These are phyloP conservation scores for Malurus elegans DNA, from an alignment of 2,113 vertebrate genomes.

Conservation along the genomic window DNA sequence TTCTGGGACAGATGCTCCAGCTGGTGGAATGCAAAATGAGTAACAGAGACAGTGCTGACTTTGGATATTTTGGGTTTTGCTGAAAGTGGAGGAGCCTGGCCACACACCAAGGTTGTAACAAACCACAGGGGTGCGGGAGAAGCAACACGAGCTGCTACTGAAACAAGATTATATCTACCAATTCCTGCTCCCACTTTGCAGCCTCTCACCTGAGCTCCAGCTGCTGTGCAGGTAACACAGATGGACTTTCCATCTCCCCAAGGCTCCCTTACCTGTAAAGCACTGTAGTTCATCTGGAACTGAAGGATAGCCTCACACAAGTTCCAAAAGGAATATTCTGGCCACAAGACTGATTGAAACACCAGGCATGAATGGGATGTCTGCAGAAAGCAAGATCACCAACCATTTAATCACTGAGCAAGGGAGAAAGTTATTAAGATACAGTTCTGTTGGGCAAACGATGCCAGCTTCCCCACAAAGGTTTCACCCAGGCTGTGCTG, in stretches of 20 bases:
- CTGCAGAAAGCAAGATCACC: conserved; percentile 70
- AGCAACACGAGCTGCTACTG: neutral
- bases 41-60: neutral
- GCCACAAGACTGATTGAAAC: conserved; percentile 95
- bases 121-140: neutral
- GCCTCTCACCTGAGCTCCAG: neutral
- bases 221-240: neutral
- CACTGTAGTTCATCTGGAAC: conserved; percentile 87
- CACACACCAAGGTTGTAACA: neutral
- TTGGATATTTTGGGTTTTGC: neutral
- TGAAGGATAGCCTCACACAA: conserved; percentile 94
- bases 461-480: neutral
- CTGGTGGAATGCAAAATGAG: neutral
- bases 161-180: neutral
- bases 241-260: neutral
- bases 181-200: neutral
- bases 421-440: neutral
- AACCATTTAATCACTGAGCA: neutral
- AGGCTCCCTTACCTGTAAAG: conserved; percentile 84
- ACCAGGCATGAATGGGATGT: conserved; percentile 94
- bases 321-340: conserved; percentile 98
- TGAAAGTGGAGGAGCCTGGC: neutral
- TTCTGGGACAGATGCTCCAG: neutral
- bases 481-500: neutral
- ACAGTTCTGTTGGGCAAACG: neutral